phyloP scores from a whole-genome alignment of 1,140 invertebrate species.

The Asobara japonica region DNA sequence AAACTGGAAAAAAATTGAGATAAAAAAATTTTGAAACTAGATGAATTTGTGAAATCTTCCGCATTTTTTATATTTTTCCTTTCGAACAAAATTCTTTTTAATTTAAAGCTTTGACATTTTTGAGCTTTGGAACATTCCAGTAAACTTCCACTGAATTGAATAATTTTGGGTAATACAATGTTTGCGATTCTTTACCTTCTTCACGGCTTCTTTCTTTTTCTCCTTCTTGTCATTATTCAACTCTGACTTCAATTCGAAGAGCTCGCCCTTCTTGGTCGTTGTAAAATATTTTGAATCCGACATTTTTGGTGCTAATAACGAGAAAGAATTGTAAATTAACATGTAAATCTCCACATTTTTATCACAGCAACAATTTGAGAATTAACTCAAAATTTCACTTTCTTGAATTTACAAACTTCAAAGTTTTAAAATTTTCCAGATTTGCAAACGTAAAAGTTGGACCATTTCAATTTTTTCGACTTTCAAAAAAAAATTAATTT shows the following conservation, averaged over 20 bases:
- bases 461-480: no score
- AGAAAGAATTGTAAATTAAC: neutral
- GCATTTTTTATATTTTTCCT: no score
- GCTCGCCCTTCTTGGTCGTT: slow-evolving; percentile 99
- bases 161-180: neutral
- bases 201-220: slow-evolving; percentile 99
- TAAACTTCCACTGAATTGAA: neutral
- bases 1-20: no score
- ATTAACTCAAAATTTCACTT: no score
- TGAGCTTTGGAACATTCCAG: no score
- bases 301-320: slow-evolving; percentile 73
- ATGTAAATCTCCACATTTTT: neutral
- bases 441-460: no score
- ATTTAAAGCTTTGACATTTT: no score
- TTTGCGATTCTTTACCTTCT: slow-evolving; percentile 77
- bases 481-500: no score
- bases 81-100: no score
- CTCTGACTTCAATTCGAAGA: slow-evolving; percentile 98
- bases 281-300: slow-evolving; percentile 99
- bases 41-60: slow-evolving; percentile 5
- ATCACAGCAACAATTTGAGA: no score
- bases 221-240: slow-evolving; percentile 99
- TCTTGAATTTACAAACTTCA: no score
- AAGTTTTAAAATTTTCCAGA: no score
- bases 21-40: neutral